A percentile compares a stretch with the other conserved stretches of the same genome.
Evolutionary conservation across 2,113 vertebrate genomes (phyloP).

Genomic region (Eurypyga helias): DNA sequence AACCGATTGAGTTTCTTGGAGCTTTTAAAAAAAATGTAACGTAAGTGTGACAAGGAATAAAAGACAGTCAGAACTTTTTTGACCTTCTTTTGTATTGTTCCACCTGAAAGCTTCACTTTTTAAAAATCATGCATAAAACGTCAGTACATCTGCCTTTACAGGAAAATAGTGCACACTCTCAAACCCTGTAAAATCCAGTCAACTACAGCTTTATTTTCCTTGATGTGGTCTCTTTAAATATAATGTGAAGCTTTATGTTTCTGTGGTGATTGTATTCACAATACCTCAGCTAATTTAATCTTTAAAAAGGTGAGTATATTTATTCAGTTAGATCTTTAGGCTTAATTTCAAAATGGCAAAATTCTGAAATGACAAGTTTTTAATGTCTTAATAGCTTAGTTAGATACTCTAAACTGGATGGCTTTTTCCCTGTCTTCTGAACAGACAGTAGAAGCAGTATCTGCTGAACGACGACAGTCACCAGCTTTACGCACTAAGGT

Average conservation of each 20-base stretch:
- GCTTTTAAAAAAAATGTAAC: background rate
- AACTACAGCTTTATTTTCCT: background rate
- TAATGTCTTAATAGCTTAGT: background rate
- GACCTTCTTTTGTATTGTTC: background rate
- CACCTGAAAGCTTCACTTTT: background rate
- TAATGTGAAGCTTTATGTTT: background rate
- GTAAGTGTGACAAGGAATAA: background rate
- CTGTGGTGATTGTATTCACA: background rate
- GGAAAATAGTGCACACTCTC: background rate
- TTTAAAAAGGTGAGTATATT: background rate
- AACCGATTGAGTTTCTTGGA: background rate
- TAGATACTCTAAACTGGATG: background rate
- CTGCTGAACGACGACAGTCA: background rate
- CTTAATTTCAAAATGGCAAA: background rate
- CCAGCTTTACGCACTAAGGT: background rate
- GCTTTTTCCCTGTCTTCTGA: background rate
- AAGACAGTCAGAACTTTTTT: background rate
- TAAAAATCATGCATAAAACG: background rate
- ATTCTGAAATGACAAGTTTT: background rate
- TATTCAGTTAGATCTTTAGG: background rate
- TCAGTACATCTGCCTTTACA: background rate
- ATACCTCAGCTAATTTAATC: background rate
- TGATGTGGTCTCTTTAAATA: background rate
- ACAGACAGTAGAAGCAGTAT: background rate
- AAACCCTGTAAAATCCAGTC: background rate